Evolutionary conservation across 2,888 invertebrate genomes (phyloP).

Genomic region (Eledone cirrhosa): DNA sequence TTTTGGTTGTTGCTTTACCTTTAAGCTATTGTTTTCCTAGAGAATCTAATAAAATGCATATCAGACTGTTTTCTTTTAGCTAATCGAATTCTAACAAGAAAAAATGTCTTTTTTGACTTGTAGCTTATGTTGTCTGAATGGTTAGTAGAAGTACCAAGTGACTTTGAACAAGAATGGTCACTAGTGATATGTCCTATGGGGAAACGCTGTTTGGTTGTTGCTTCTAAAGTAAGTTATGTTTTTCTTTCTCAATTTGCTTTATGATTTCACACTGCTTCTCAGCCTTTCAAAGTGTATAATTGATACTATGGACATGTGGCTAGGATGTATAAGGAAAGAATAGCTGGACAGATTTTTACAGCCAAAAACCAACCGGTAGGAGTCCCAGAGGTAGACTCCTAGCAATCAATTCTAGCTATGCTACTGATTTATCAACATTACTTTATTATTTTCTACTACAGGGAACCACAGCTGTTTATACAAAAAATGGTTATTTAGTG

Average conservation of each 20-base stretch:
- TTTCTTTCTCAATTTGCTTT: background rate
- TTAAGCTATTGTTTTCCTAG: background rate
- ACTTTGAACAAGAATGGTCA: conserved; percentile 67
- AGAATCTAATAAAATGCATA: background rate
- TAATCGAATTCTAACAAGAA: background rate
- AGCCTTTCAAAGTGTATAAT: too few species aligned
- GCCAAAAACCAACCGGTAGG: too few species aligned
- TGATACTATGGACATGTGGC: too few species aligned
- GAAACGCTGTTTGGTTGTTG: conserved; percentile 81
- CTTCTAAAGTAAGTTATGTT: conserved; percentile 71
- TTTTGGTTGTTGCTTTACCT: too few species aligned
- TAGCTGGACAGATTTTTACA: too few species aligned
- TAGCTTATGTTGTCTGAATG: conserved; percentile 92
- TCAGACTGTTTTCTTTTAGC: background rate
- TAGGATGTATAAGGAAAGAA: too few species aligned
- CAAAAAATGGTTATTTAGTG: conserved; percentile 73
- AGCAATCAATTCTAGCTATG: too few species aligned
- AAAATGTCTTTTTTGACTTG: conserved; percentile 25
- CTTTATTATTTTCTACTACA: conserved; percentile 64
- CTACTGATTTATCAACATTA: too few species aligned
- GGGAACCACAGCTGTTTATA: conserved; percentile 78
- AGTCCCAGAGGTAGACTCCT: too few species aligned
- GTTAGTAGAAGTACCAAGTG: conserved; percentile 84
- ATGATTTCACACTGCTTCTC: too few species aligned
- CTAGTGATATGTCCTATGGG: conserved; percentile 83